phyloP scores from a whole-genome alignment of 2,888 invertebrate genomes.

The Nemotelus pantherinus region DNA sequence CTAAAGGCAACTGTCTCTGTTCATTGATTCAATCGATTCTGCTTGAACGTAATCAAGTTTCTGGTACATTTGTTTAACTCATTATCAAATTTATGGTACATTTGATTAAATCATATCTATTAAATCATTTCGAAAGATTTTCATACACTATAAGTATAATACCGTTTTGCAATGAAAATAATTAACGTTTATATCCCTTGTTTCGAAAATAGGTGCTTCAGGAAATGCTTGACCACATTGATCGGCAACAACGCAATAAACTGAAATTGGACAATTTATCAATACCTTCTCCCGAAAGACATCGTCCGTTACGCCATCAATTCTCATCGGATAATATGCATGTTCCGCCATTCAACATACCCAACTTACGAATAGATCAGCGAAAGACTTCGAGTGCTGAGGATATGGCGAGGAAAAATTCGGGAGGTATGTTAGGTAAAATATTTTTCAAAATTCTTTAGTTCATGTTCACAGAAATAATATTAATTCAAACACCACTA shows the following conservation, averaged over 20 bases:
- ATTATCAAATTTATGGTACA: no score
- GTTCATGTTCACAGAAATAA: no score
- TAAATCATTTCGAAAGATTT: no score
- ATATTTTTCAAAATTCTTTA: no score
- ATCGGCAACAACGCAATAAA: slow-evolving; percentile 88
- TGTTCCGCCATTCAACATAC: slow-evolving; percentile 85
- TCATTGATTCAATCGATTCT: no score
- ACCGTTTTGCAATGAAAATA: no score
- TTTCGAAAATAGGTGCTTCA: slow-evolving; percentile 74
- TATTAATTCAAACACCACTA: no score
- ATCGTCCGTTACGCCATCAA: slow-evolving; percentile 80
- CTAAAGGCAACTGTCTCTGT: no score
- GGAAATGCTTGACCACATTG: slow-evolving; percentile 91
- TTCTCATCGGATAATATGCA: slow-evolving; percentile 88
- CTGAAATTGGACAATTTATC: slow-evolving; percentile 84
- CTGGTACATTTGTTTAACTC: no score
- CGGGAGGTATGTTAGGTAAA: slow-evolving; percentile 69
- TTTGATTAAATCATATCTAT: no score
- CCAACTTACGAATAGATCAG: slow-evolving; percentile 86
- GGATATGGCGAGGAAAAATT: slow-evolving; percentile 89
- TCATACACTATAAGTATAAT: no score
- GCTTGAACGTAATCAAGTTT: no score
- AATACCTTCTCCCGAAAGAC: slow-evolving; percentile 79
- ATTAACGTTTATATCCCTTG: slow-evolving; percentile 14
- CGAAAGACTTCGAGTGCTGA: slow-evolving; percentile 91